Conservation (phyloP, 1,140 invertebrate species). For the Solenopsis fugax region DNA sequence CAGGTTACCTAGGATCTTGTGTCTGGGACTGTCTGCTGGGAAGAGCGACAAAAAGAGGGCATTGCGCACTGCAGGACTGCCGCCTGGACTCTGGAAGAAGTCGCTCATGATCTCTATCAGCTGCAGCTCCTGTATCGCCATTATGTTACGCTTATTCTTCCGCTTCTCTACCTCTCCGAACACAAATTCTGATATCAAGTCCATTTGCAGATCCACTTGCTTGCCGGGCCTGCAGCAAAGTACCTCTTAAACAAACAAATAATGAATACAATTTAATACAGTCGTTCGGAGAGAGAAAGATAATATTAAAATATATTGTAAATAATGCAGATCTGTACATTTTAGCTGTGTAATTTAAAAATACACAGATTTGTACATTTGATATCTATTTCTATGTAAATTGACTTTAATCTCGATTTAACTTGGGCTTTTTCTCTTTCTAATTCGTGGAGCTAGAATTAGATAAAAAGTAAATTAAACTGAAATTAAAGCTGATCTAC, state of each 20-base stretch:
- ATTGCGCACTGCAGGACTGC: conserved; percentile 91
- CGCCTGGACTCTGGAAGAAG: conserved; percentile 89
- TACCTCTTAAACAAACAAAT: conserved; percentile 82
- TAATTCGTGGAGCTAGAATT: too few species aligned
- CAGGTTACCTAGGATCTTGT: conserved; percentile 91
- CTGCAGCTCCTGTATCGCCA: conserved; percentile 91
- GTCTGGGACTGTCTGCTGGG: conserved; percentile 89
- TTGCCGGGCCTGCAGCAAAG: conserved; percentile 86
- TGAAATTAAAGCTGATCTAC: too few species aligned
- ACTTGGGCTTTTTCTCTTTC: too few species aligned
- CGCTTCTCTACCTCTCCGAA: conserved; percentile 92
- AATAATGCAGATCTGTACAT: not conserved
- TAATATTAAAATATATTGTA: conserved; percentile 57
- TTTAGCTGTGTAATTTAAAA: not conserved
- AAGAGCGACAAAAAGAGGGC: conserved; percentile 93
- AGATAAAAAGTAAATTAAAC: too few species aligned
- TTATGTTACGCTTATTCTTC: conserved; percentile 86
- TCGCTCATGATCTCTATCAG: conserved; percentile 92
- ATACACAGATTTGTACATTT: too few species aligned
- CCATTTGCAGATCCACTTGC: conserved; percentile 89
- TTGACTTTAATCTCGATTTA: too few species aligned
- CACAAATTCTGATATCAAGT: conserved; percentile 93
- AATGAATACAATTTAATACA: not conserved
- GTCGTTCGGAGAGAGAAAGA: conserved; percentile 25
- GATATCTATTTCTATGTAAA: too few species aligned